Evolutionary conservation across 1,140 invertebrate genomes (phyloP).

Genomic region (Drosophila kanapiae): DNA sequence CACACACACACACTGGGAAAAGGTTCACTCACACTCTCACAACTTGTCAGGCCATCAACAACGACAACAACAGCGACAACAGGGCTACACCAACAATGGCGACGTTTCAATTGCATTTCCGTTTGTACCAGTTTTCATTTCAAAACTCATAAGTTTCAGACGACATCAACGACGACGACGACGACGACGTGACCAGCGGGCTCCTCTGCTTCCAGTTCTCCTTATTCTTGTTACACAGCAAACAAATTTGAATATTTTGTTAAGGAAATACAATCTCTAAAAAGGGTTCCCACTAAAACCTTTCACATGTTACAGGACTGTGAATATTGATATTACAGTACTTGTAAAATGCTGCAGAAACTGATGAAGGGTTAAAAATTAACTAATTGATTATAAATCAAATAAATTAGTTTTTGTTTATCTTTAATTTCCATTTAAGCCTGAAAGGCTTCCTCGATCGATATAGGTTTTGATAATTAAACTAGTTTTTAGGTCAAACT

Average conservation of each 20-base stretch:
- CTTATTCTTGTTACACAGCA: slow-evolving; percentile 14
- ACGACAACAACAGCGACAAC: slow-evolving; percentile 21
- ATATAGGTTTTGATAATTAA: background rate
- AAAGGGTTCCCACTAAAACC: too few relatives aligned
- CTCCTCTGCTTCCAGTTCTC: slow-evolving; percentile 30
- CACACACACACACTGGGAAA: slow-evolving; percentile 5
- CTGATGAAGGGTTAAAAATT: background rate
- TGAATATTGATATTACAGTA: too few relatives aligned
- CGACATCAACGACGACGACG: slow-evolving; percentile 64
- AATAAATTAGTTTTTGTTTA: background rate
- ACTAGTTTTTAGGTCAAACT: background rate
- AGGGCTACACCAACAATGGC: slow-evolving; percentile 66
- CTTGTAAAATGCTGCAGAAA: background rate
- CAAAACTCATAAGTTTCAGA: slow-evolving; percentile 83
- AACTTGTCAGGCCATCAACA: slow-evolving; percentile 56
- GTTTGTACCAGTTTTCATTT: slow-evolving; percentile 83
- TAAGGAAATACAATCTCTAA: accelerated
- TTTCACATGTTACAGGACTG: too few relatives aligned
- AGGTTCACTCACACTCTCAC: slow-evolving; percentile 33
- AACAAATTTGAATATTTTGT: background rate
- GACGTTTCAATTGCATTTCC: slow-evolving; percentile 83
- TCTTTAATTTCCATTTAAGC: background rate
- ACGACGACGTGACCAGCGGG: slow-evolving; percentile 72
- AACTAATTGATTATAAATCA: background rate
- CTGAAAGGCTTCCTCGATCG: background rate